Base-by-base conservation (phyloP, 2,797 vertebrate species). In the Oreortyx pictus region DNA sequence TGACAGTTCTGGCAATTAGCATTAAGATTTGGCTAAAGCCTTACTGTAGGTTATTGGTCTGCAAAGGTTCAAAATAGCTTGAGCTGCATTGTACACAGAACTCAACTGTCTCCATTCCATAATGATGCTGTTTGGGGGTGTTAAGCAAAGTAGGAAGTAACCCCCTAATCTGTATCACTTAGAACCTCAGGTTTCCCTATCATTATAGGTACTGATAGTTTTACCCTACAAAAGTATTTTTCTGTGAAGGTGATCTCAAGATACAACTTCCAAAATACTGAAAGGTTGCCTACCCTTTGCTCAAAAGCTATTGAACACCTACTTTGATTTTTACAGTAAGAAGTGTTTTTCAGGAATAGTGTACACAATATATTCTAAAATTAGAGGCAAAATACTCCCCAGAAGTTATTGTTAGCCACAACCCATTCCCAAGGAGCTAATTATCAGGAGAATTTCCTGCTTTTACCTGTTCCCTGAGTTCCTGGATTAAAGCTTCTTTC, bases 401-500 rank as follows among this genome's bases (percentile, higher is more conserved):
- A 76, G 56, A 88, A 83, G 23, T 4, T 88, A 9, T 10, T 19
- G 0, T 64, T 70, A 65, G 56, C 25, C 13, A 47, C 13, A 39
- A 20, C 5, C 62, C 15, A 19, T 10, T 41, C 33, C 43, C 59
- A 61, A 23, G 4, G 9, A 56, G 7, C 15, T 23, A 31, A 23
- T 7, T 29, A 23, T 56, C 25, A 33, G 20, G 22, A 24, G 17
- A 49, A 17, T 9, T 12, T 27, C 15, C 25, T 39, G 14, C 16
- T 16, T 84, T 93, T 93, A 99, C 99, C 98, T 98, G 96, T 33
- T 98, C 96, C 90, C 97, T 96, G 39, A 99, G 98, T n/a, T 97
- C 98, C 94, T 98, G 96, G 94, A 99, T 98, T 50, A 96, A 82
- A 47, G 93, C 37, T 19, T 99, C 98, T 86, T 98, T 99, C 94